Evolutionary conservation across 1,140 invertebrate genomes (phyloP), one percentile per base, ranked within the genome.

Genomic region (Nixonia krombeini): DNA sequence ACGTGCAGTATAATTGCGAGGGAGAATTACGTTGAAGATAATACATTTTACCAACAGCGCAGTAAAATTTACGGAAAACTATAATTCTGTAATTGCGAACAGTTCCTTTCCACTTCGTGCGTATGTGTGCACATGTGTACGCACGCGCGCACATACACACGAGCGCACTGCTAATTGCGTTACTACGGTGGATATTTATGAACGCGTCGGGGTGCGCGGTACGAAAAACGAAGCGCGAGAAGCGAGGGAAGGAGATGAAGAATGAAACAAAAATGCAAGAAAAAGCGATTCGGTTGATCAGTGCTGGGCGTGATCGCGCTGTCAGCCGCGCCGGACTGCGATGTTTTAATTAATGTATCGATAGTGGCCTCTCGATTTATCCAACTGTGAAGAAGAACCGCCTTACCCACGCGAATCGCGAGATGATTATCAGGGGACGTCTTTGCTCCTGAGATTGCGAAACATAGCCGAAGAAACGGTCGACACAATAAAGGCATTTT

Each of bases 341-440:
- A 73, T 70, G 71, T 73, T 67, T 70, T 73, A 73, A 73, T 73
- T 73, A 73, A 73, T 67, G 59, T 61, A 70, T 67, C 67, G 71
- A 70, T 73, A 70, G 37, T 61, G 63, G 58, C 16, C 56, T 33
- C 51, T 47, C 63, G 56, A 68, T 65, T 72, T 68, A 72, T 72
- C 59, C 64, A 72, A 65, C 64, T 68, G 70, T 65, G 53, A 67
- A 64, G 59, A 66, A 71, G 55, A 63, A 66, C 50, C 53, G 42
- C 52, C 47, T 63, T 71, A 63, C 64, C 59, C 69, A 72, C 69
- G 58, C 59, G 69, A 56, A 25, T 64, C 49, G 63, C 53, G 51
- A 51, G 63, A 72, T 67, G 59, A 72, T 72, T 56, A 72, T 72
- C 57, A 28, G 23, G 9, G 33, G 26, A 56, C 53, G 49, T 63